phyloP scores from a whole-genome alignment of 2,113 vertebrate species.

The Oncorhynchus kisutch region DNA sequence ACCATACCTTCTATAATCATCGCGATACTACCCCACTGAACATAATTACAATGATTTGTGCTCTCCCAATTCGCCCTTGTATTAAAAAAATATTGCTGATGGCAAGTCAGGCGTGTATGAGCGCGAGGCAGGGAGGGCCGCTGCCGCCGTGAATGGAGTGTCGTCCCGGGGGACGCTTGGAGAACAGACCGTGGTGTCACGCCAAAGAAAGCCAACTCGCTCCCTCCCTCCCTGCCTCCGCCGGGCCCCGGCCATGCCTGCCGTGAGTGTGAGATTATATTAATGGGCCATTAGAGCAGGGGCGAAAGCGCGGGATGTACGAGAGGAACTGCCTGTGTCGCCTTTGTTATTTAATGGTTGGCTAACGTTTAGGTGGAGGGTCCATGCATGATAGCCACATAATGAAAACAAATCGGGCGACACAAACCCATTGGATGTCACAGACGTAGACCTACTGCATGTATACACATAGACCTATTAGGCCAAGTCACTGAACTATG shows the following conservation, averaged over 20 bases:
- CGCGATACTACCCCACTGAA: conserved; percentile 53
- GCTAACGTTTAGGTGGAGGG: conserved; percentile 57
- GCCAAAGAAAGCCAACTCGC: conserved; percentile 66
- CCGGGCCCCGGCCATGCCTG: conserved; percentile 57
- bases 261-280: conserved; percentile 41
- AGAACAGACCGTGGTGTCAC: conserved; percentile 57
- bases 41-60: conserved; percentile 76
- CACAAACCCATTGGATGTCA: conserved; percentile 32
- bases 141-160: conserved; percentile 55
- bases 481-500: conserved; percentile 15
- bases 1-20: conserved; percentile 66
- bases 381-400: conserved; percentile 57
- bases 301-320: conserved; percentile 44
- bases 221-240: conserved; percentile 59
- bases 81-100: conserved; percentile 70
- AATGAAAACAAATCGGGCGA: conserved; percentile 55
- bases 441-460: no score
- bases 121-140: conserved; percentile 11
- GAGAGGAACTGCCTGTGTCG: conserved; percentile 51
- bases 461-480: conserved; percentile 20
- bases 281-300: conserved; percentile 17
- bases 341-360: conserved; percentile 69
- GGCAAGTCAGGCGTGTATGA: conserved; percentile 64
- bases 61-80: conserved; percentile 63
- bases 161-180: conserved; percentile 65